Conservation (phyloP, 1,140 invertebrate genomes). For the Pseudomyrmex sp. region DNA sequence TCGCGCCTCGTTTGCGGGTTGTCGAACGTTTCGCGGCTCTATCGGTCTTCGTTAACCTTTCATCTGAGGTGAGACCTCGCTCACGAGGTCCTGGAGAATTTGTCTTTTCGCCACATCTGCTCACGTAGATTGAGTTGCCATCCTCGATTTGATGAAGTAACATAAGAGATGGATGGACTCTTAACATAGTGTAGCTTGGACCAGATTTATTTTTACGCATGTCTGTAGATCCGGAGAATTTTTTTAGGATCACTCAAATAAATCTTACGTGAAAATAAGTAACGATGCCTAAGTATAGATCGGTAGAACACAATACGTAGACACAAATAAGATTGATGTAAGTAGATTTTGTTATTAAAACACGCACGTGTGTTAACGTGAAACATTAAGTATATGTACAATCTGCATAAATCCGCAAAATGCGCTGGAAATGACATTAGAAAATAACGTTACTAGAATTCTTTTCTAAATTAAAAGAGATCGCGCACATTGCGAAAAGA, state of each 20-base stretch:
- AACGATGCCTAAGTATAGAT: too few relatives aligned
- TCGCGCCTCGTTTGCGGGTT: constrained; percentile 45
- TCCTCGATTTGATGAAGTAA: constrained; percentile 4
- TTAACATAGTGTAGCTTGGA: background rate
- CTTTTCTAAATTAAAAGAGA: background rate
- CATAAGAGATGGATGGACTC: background rate
- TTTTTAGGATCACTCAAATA: background rate
- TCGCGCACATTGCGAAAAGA: background rate
- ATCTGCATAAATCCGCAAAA: background rate
- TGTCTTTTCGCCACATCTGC: constrained; percentile 27
- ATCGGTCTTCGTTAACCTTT: constrained; percentile 62
- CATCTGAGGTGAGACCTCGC: constrained; percentile 16
- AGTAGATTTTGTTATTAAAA: too few relatives aligned
- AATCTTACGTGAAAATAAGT: background rate
- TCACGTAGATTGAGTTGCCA: constrained; percentile 17
- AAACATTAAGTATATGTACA: too few relatives aligned
- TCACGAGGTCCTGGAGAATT: constrained; percentile 17
- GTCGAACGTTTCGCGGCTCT: constrained; percentile 54
- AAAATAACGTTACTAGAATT: background rate
- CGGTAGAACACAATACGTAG: background rate
- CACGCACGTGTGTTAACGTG: too few relatives aligned
- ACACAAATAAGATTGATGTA: background rate
- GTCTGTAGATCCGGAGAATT: background rate
- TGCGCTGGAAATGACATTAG: background rate
- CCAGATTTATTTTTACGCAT: background rate